Conservation (phyloP, 2,888 invertebrate genomes). For the Leucozona laternaria region DNA sequence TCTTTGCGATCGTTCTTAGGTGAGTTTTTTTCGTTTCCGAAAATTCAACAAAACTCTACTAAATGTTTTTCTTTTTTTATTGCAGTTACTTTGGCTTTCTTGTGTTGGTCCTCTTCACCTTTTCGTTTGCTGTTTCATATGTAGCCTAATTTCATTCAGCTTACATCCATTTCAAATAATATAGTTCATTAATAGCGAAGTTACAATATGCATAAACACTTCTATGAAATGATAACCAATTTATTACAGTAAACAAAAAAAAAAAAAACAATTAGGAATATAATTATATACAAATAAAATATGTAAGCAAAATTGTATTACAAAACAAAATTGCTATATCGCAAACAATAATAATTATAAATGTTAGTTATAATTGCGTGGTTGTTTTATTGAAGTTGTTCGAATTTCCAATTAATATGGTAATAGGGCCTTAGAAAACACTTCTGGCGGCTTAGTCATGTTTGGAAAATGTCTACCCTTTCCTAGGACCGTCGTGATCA, state of each 20-base stretch:
- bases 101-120: background rate
- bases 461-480: too few relatives aligned
- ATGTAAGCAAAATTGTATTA: constrained; percentile 63
- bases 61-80: background rate
- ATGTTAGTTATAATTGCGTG: constrained; percentile 58
- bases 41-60: background rate
- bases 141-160: constrained; percentile 5
- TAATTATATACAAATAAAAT: constrained; percentile 51
- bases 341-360: constrained; percentile 69
- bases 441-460: too few relatives aligned
- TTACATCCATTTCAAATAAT: constrained; percentile 22
- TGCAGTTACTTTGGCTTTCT: constrained; percentile 17
- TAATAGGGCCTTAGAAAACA: too few relatives aligned
- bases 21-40: constrained; percentile 17
- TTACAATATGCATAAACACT: constrained; percentile 43
- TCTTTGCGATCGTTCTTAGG: constrained; percentile 51
- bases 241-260: constrained; percentile 50
- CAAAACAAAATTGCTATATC: constrained; percentile 57
- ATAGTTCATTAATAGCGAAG: constrained; percentile 62
- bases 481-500: too few relatives aligned
- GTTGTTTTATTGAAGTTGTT: constrained; percentile 12
- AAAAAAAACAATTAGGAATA: constrained; percentile 59
- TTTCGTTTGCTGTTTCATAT: constrained; percentile 21
- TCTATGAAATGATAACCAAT: constrained; percentile 54
- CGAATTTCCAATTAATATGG: too few relatives aligned